Evolutionary conservation across 2,888 invertebrate species (phyloP), one percentile per base, ranked within the genome.

Genomic region (Oithona nana): DNA sequence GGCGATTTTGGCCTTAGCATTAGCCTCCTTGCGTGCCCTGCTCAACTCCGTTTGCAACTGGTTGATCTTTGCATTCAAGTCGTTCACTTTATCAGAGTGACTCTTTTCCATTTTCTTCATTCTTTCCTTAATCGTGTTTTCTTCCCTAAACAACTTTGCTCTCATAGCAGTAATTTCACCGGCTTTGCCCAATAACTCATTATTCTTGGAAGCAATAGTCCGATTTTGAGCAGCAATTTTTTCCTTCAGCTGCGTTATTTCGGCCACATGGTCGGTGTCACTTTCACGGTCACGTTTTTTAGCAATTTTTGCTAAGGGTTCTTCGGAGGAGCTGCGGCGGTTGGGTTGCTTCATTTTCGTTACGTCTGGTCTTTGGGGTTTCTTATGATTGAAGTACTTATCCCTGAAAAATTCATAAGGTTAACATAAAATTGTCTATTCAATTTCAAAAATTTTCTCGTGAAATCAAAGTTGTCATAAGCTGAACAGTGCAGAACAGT

Each of bases 171-270:
- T 62, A n/a, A 62, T 62, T 48, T 62, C 62, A 6, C 11, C 48
- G n/a, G 94, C 94, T 76, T 93, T 93, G 68, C 83, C 79, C 60
- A 94, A 76, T 63, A 94, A 76, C 70, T 87, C 86, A 65, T 81
- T 81, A 71, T 94, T 92, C 73, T 93, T 94, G 68, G 82, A 80
- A 61, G 78, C 77, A 48, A 94, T 78, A 70, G 87, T 88, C 73
- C 89, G 92, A 73, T 93, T 88, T 50, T 93, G 77, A 69, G 85
- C 84, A 55, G 90, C 88, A 69, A 94, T 90, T 70, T 90, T 86
- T 72, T 94, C 94, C 71, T 88, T 88, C 13, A 95, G 80, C 71
- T 93, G 88, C 0, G 94, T 93, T 78, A 93, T 86, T 0, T 92
- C 92, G 16, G 93, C 88, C 56, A 93, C 87, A 72, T 93, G 89